A percentile compares a stretch with the other conserved stretches of the same genome.
These are phyloP conservation scores for Cyclura pinguis DNA, from an alignment of 2,797 vertebrate species.

Conservation along the genomic window DNA sequence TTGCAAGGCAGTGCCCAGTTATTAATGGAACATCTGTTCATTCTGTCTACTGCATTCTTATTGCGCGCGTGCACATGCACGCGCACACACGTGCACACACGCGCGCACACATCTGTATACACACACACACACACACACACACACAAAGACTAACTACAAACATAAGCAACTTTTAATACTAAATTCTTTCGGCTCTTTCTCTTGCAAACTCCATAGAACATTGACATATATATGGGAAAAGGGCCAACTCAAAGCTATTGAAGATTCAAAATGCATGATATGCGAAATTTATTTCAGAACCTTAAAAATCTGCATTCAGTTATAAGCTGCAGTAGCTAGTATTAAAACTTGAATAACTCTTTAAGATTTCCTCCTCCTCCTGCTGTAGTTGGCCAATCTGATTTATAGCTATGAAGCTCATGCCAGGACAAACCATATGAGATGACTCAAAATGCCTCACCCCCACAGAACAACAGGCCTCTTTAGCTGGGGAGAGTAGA, in stretches of 20 bases:
- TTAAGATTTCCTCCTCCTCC: constrained; percentile 38
- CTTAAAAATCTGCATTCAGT: not conserved
- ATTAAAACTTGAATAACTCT: constrained; percentile 38
- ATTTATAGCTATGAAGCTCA: constrained; percentile 78
- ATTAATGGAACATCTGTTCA: not conserved
- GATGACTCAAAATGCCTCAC: constrained; percentile 78
- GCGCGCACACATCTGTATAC: no score
- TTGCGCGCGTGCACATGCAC: no score
- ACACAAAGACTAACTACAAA: not conserved
- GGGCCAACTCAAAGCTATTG: not conserved
- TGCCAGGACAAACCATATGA: constrained; percentile 79
- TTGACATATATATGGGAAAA: not conserved
- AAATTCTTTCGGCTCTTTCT: not conserved
- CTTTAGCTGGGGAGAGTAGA: constrained; percentile 64
- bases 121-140: no score
- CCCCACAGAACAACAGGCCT: constrained; percentile 76
- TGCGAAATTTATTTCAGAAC: not conserved
- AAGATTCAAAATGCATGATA: accelerated
- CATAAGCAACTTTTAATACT: not conserved
- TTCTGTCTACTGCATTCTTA: not conserved
- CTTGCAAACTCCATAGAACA: not conserved
- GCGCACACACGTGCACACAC: no score
- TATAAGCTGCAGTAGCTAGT: constrained; percentile 28
- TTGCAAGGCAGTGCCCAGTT: not conserved
- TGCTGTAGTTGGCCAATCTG: constrained; percentile 66